phyloP scores from a whole-genome alignment of 2,113 vertebrate genomes.

The Setophaga coronata region DNA sequence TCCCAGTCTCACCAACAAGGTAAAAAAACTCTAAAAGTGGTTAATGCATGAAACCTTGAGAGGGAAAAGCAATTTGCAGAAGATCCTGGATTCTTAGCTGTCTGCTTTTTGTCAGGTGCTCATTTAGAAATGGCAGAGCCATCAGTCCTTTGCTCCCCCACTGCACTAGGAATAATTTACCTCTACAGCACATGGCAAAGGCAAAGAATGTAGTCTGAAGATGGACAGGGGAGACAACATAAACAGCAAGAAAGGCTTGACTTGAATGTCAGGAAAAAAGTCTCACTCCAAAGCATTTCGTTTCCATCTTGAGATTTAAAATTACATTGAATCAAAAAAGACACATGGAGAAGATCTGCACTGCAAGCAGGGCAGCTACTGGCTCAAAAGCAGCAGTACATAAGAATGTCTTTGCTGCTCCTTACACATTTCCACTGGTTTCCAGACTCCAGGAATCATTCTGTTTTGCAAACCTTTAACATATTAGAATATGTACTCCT shows the following conservation, averaged over 20 bases:
- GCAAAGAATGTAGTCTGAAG: background rate
- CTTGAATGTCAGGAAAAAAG: background rate
- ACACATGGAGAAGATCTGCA: background rate
- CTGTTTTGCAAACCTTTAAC: slow-evolving; percentile 47
- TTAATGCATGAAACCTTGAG: background rate
- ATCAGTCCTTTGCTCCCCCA: background rate
- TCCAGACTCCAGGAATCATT: slow-evolving; percentile 52
- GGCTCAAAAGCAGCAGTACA: background rate
- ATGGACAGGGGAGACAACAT: background rate
- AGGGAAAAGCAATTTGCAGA: background rate
- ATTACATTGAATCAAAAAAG: background rate
- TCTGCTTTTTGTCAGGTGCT: background rate
- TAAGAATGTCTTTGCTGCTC: slow-evolving; percentile 1
- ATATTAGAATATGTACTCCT: background rate
- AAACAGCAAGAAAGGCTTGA: background rate
- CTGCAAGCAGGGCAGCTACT: background rate
- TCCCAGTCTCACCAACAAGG: slow-evolving; percentile 80
- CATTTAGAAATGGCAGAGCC: background rate
- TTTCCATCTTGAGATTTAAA: background rate
- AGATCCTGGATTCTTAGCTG: background rate
- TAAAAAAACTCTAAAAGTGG: slow-evolving; percentile 49
- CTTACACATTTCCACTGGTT: slow-evolving; percentile 25
- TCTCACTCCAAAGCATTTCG: background rate
- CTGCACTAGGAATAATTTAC: background rate
- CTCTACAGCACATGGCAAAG: background rate